phyloP scores from a whole-genome alignment of 2,113 vertebrate genomes.

The Odocoileus hemionus region DNA sequence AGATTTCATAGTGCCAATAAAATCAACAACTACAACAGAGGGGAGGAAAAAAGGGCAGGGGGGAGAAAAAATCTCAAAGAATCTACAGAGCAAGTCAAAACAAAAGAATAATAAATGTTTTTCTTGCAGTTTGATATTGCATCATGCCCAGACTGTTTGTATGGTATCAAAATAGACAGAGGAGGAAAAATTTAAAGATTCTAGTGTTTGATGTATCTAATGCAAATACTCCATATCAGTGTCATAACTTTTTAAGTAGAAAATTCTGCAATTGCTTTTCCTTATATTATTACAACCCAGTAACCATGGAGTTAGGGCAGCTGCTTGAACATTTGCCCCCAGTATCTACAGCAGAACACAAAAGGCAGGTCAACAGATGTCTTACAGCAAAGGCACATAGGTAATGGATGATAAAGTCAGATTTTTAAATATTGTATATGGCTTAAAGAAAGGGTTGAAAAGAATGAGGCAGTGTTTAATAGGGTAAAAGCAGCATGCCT shows the following conservation, averaged over 20 bases:
- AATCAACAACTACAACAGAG: not conserved
- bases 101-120: not conserved
- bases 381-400: not conserved
- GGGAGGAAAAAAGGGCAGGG: not conserved
- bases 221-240: not conserved
- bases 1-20: not conserved
- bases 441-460: not conserved
- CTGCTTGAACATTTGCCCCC: fast-evolving
- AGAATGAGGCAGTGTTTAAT: not conserved
- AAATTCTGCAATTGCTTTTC: not conserved
- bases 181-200: not conserved
- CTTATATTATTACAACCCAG: not conserved
- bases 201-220: not conserved
- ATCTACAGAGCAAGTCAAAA: not conserved
- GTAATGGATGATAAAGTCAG: not conserved
- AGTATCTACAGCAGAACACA: not conserved
- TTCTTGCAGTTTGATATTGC: not conserved
- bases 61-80: not conserved
- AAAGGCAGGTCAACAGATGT: not conserved
- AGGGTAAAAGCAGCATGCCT: not conserved
- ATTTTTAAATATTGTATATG: not conserved
- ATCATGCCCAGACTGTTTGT: not conserved
- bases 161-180: not conserved
- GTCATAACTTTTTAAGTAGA: not conserved
- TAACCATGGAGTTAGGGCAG: not conserved